Percentiles rank a stretch among this genome's conserved stretches.
Evolutionary conservation across 2,797 vertebrate genomes (phyloP).

Genomic region (Gallinago stenura): DNA sequence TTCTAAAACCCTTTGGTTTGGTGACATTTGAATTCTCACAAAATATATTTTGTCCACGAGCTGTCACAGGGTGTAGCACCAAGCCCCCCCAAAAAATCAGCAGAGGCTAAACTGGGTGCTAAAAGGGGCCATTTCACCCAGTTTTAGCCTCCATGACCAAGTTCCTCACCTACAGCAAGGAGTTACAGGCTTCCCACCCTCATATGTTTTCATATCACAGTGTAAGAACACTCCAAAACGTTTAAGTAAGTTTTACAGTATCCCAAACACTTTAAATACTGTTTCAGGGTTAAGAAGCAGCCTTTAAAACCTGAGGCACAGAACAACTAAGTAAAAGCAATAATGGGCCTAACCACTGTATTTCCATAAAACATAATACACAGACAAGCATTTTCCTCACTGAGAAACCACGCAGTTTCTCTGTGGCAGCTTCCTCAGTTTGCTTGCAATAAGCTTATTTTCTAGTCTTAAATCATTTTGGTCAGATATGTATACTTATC

Average conservation of each 20-base stretch:
- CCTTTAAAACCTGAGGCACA: background rate
- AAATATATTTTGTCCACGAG: background rate
- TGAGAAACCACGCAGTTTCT: fast-evolving
- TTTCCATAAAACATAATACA: background rate
- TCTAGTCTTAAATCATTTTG: background rate
- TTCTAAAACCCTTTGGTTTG: fast-evolving
- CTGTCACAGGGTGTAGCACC: fast-evolving
- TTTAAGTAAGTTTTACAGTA: background rate
- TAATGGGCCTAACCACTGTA: fast-evolving
- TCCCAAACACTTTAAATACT: background rate
- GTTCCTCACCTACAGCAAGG: background rate
- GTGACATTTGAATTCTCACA: background rate
- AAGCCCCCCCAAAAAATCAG: fast-evolving
- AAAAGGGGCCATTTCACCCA: too few species aligned
- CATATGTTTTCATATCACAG: fast-evolving
- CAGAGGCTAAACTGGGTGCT: background rate
- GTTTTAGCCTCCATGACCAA: fast-evolving
- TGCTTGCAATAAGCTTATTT: background rate
- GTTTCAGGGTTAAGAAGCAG: background rate
- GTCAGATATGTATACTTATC: background rate
- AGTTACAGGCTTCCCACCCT: background rate
- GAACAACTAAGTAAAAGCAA: background rate
- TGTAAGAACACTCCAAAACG: fast-evolving
- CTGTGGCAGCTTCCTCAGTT: background rate
- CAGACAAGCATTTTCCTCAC: background rate